Percentiles rank a stretch among this genome's conserved stretches.
These are phyloP conservation scores for Sapayoa aenigma DNA, from an alignment of 2,113 vertebrate genomes.

Conservation along the genomic window DNA sequence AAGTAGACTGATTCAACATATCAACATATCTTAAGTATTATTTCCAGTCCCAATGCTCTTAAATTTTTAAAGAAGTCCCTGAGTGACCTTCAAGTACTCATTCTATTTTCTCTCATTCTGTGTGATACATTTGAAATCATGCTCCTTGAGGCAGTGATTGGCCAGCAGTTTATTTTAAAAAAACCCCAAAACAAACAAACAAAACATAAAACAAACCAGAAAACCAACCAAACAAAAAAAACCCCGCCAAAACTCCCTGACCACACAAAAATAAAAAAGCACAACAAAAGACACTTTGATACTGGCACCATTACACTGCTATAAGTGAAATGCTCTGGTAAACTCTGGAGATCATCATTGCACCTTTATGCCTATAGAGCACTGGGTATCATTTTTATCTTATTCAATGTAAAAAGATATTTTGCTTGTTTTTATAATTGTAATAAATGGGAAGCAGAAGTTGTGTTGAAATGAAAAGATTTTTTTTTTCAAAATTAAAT, in stretches of 20 bases:
- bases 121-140: neutral
- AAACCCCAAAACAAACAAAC: neutral
- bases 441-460: neutral
- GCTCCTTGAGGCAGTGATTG: rapidly evolving
- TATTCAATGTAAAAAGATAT: neutral
- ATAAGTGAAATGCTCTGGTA: neutral
- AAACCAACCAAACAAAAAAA: too few relatives aligned
- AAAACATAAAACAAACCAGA: too few relatives aligned
- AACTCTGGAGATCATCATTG: neutral
- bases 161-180: neutral
- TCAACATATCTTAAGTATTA: neutral
- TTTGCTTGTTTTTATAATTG: neutral
- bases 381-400: neutral
- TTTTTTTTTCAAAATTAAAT: neutral
- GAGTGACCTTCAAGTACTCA: neutral
- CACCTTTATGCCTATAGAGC: neutral
- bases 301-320: neutral
- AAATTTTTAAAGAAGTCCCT: neutral
- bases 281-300: neutral
- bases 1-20: neutral
- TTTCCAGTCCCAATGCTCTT: neutral
- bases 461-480: neutral
- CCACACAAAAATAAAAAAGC: neutral
- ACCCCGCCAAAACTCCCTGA: rapidly evolving
- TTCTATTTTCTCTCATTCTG: neutral